Base-by-base conservation (phyloP, 2,797 vertebrate genomes). In the Mallotus villosus region DNA sequence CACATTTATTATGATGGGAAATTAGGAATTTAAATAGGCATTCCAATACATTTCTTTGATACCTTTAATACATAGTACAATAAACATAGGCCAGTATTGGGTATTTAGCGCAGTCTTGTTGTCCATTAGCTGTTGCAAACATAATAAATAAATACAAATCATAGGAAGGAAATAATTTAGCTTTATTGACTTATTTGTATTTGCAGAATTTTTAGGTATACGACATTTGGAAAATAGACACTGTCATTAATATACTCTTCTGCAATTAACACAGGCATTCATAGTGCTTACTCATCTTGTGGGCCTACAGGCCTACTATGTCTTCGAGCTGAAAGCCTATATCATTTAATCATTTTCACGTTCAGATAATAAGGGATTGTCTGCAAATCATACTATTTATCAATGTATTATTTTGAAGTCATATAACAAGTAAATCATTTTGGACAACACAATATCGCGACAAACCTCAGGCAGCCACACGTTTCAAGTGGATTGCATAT, bases 381-480 rank as follows among this genome's bases (percentile, higher is more conserved):
- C 41, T 46, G 41, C 41, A 46, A 46, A 46, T 46, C 41, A 46
- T 46, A 9, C 8, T 41, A 46, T 46, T 46, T 46, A 41, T 8
- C 9, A 9, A 41, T 41, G 41, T 46, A 46, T 14, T 46, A 46
- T 46, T 46, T 12, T 46, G 12, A 12, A 46, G 41, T 14, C 12
- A n/a, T 51, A 14, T 55, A 55, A 22, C 62, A 37, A 63, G 46
- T 22, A 65, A n/a, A 67, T 8, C 24, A 72, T n/a, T 68, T 57
- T 68, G 51, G 71, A 32, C 8, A 69, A 66, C 73, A 70, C 82
- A 78, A 21, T 70, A 63, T 21, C 11, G 41, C 41, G 75, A 88
- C 89, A 85, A 91, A 90, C 86, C 87, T 91, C 76, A 63, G 55
- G 78, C 81, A 80, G 81, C 76, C 81, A 74, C 78, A 73, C 46